phyloP scores from a whole-genome alignment of 2,888 invertebrate genomes.

The Drosophila nigritarsus region DNA sequence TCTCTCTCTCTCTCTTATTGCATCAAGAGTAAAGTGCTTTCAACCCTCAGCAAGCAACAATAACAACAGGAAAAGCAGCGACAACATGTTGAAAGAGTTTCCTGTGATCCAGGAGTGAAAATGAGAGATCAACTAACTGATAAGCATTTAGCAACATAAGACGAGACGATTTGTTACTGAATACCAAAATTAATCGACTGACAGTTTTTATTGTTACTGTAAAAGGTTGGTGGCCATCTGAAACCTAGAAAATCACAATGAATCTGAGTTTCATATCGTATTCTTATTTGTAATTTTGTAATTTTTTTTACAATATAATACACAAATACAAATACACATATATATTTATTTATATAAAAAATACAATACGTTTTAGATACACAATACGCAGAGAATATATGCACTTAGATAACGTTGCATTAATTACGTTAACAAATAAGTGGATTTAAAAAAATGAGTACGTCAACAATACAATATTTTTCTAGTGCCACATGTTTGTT shows the following conservation, averaged over 20 bases:
- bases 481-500: not conserved
- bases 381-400: not conserved
- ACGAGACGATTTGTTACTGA: not conserved
- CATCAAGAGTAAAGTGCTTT: not conserved
- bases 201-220: not conserved
- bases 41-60: constrained; percentile 19
- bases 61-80: not conserved
- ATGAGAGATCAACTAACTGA: constrained; percentile 16
- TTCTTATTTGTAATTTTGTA: not conserved
- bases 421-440: no score
- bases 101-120: constrained; percentile 14
- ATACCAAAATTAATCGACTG: not conserved
- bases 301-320: not conserved
- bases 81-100: constrained; percentile 14
- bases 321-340: not conserved
- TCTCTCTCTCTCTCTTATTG: not conserved
- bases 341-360: not conserved
- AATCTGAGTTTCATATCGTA: not conserved
- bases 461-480: not conserved
- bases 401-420: not conserved
- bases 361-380: not conserved
- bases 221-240: not conserved
- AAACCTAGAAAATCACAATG: not conserved
- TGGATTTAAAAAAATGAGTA: no score
- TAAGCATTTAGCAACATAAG: not conserved